Base-by-base conservation (phyloP, 2,888 invertebrate genomes). In the Meta bourneti region DNA sequence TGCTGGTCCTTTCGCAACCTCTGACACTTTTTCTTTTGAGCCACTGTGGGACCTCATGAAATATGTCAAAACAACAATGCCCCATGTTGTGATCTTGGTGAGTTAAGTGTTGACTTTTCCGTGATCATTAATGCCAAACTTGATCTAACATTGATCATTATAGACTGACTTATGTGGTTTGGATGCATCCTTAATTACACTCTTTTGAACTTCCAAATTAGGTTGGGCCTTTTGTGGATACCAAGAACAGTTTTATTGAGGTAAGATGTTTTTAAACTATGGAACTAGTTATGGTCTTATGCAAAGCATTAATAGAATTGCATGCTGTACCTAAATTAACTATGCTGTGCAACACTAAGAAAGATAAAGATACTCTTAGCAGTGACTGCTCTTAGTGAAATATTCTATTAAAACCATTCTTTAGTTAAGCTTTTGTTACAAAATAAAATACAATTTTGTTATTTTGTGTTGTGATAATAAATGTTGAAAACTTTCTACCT, bases 221-320 rank as follows among this genome's bases (percentile, higher is more conserved):
- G 95, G 93, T 97, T 13, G 98, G 99, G 0, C 98, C 98, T 0
- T 97, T 98, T 94, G 94, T 98, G 85, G 98, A 98, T 94, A 95
- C 96, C 11, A 95, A 94, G 90, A 94, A 94, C 93, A 92, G 93
- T 70, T 93, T 93, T 9, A 90, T 93, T 61, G 93, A 93, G 92
- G 94, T 94, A 93, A 87, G 70, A 19, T 72, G 49, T 49, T 77
- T 51, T 77, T 77, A 7, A 34, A 34, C 34, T 13, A 49, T 34
- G n/a, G 7, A 51, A 77, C 11, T 11, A 20, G n/a, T n/a, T 34
- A 34, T 34, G 34, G 1, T 34, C 34, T 34, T 34, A 4, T 34
- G 34, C 1, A 34, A 1, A 34, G 34, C 34, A 34, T 34, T 34
- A 4, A 34, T 34, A 34, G 34, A 34, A 34, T 34, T 34, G 4